Base-by-base conservation (phyloP, 2,888 invertebrate genomes). In the Latrodectus hesperus region DNA sequence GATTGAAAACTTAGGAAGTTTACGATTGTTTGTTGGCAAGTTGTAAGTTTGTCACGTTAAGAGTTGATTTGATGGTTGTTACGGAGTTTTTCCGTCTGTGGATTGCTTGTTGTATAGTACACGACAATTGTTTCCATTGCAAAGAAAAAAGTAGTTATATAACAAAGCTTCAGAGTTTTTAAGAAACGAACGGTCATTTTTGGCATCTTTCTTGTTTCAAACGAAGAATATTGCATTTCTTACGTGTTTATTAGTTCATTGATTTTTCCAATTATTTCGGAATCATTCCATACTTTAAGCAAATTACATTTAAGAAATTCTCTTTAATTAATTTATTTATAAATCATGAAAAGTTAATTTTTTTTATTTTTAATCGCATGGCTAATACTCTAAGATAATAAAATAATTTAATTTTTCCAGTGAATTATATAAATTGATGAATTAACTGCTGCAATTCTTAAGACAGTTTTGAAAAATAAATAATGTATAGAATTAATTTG, bases 1-100 rank as follows among this genome's bases (percentile, higher is more conserved):
- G 86, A 87, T 81, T 87, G 86, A 87, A 87, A 87, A 82, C 77
- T 87, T 82, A 64, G 72, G 67, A 82, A 81, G 73, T 87, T 87
- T 81, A 77, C 81, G 81, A 73, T 81, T 81, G 81, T 87, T 87
- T 77, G 81, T 60, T 81, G 81, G 72, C 72, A 53, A 85, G 85
- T 75, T 80, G 77, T 73, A 75, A 87, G 81, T 81, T 81, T 87
- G 86, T 81, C 81, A 81, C 86, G 86, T 87, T 82, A 80, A 16
- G 68, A 60, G 65, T 70, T 85, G 85, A 85, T 85, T 80, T 75
- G 85, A 85, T 85, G 79, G 74, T 75, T 76, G 84, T 73, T 75
- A 80, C 60, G 67, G 70, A 51, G 68, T 85, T 85, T 55, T 85
- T 80, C 79, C 74, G 68, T 75, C 51, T 65, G 49, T 10, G 17